phyloP scores from a whole-genome alignment of 2,113 vertebrate genomes.

The Bos indicus region DNA sequence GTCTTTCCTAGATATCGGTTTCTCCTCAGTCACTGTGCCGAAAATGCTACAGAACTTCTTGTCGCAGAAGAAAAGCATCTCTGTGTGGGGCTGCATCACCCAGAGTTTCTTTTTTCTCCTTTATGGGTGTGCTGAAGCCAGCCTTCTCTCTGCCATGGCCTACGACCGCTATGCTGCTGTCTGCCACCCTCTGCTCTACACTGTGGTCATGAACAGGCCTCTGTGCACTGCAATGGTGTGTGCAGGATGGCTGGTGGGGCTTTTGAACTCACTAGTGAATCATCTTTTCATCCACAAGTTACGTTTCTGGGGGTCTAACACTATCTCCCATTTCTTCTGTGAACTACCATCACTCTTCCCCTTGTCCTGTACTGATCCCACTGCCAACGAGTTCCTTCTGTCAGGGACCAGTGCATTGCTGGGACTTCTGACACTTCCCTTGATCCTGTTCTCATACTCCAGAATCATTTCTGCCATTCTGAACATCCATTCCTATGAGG shows the following conservation, averaged over 20 bases:
- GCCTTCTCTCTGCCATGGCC: slow-evolving; percentile 37
- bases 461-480: slow-evolving; percentile 10
- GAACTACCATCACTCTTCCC: slow-evolving; percentile 25
- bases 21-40: slow-evolving; percentile 40
- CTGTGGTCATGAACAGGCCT: neutral
- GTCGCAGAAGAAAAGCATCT: neutral
- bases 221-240: neutral
- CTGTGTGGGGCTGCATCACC: neutral
- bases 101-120: neutral
- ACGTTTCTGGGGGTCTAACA: neutral
- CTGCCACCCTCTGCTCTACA: slow-evolving; percentile 29
- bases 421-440: neutral
- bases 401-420: neutral
- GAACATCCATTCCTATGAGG: neutral
- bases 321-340: slow-evolving; percentile 42
- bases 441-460: slow-evolving; percentile 32
- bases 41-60: slow-evolving; percentile 15
- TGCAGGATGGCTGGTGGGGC: neutral
- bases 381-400: neutral
- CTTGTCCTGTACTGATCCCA: slow-evolving; percentile 28
- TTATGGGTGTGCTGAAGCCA: neutral
- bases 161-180: neutral
- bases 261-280: slow-evolving; percentile 3
- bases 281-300: neutral
- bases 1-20: slow-evolving; percentile 30